These are phyloP conservation scores for Bombus pascuorum DNA, from an alignment of 1,140 invertebrate genomes.

Conservation along the genomic window DNA sequence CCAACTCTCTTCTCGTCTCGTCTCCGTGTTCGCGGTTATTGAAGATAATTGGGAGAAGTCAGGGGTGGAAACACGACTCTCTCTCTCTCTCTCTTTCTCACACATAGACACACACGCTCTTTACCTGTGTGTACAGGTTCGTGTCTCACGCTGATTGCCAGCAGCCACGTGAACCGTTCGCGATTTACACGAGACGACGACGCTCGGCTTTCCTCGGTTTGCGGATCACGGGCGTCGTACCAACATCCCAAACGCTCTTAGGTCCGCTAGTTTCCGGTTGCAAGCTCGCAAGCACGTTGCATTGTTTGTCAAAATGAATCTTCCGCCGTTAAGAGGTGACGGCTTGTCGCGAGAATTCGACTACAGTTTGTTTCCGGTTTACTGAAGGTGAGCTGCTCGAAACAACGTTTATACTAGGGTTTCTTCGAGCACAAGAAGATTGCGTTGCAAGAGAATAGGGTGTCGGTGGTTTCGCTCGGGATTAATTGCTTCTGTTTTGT, in stretches of 20 bases:
- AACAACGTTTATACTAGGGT: neutral
- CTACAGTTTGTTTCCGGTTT: neutral
- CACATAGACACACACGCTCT: too few species aligned
- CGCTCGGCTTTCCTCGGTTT: too few species aligned
- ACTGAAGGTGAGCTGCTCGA: neutral
- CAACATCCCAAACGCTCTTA: too few species aligned
- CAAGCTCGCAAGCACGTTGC: too few species aligned
- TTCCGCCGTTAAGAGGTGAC: neutral
- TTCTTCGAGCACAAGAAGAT: neutral
- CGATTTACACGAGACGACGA: too few species aligned
- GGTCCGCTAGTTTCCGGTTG: neutral
- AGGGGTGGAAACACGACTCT: constrained; percentile 24
- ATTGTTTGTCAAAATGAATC: constrained; percentile 2
- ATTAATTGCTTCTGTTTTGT: constrained; percentile 1
- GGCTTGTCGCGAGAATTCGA: neutral
- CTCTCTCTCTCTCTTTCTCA: neutral
- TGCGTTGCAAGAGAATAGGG: neutral
- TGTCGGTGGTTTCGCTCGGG: neutral
- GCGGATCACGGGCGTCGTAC: neutral
- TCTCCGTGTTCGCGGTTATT: constrained; percentile 49
- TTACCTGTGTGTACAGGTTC: too few species aligned
- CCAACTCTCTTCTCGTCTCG: neutral
- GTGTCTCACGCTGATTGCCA: too few species aligned
- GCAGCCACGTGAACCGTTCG: too few species aligned
- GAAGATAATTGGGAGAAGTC: constrained; percentile 60